Conservation (phyloP, 1,140 invertebrate species). For the Mesaphorura yosii region DNA sequence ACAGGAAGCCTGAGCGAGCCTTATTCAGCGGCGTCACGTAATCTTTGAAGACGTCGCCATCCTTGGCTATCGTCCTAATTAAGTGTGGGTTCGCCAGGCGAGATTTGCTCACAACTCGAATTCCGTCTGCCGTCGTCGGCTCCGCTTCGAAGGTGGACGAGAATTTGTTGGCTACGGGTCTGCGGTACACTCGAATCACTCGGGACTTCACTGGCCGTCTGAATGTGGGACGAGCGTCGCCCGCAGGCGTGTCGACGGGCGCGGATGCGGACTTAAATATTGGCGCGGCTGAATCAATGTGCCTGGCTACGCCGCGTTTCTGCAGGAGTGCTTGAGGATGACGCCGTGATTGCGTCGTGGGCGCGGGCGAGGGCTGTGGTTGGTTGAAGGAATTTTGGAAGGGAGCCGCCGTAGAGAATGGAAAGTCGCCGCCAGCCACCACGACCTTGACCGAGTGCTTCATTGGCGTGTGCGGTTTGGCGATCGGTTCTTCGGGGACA, state of each 20-base stretch:
- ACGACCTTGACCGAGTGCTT: constrained; percentile 8
- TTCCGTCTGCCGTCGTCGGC: too few relatives aligned
- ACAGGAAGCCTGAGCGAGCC: constrained; percentile 39
- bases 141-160: too few relatives aligned
- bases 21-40: constrained; percentile 25
- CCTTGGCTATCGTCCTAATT: constrained; percentile 11
- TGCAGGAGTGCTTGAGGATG: too few relatives aligned
- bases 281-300: too few relatives aligned
- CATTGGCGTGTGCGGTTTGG: constrained; percentile 1
- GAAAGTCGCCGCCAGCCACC: too few relatives aligned
- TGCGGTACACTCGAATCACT: neutral
- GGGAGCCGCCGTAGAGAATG: too few relatives aligned
- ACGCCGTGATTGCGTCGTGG: too few relatives aligned
- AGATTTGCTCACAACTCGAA: too few relatives aligned
- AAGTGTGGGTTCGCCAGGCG: neutral
- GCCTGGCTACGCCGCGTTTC: too few relatives aligned
- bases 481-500: neutral
- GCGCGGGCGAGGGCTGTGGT: too few relatives aligned
- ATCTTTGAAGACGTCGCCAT: constrained; percentile 27
- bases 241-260: neutral
- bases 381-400: too few relatives aligned
- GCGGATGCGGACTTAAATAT: too few relatives aligned
- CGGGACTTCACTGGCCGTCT: neutral
- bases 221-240: neutral
- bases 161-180: neutral